Base-by-base conservation (phyloP, 1,140 invertebrate species). In the Drosophila parvula region DNA sequence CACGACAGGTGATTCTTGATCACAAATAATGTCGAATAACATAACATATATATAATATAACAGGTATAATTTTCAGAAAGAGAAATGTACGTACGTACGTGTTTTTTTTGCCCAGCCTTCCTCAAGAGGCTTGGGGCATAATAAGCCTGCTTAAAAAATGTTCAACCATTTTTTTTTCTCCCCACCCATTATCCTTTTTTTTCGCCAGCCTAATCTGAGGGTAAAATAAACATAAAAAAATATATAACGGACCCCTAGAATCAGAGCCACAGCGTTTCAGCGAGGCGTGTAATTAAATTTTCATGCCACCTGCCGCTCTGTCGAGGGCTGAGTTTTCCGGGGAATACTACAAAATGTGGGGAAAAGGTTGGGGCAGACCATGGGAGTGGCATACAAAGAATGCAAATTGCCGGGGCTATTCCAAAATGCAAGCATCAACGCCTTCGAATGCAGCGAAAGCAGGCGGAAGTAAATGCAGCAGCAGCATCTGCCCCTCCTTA, bases 231-330 rank as follows among this genome's bases (percentile, higher is more conserved):
- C 28, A 32, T 28, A 62, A 38, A 65, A 45, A 61, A 18, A 45
- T n/a, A n/a, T n/a, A n/a, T 34, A 38, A 36, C 14, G 12, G 14
- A 44, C 55, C 51, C 34, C 50, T 43, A 59, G 44, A 32, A 34
- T 22, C 32, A 40, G 44, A 41, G 34, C 51, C 48, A 55, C 58
- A 61, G 41, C 44, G 14, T 65, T 40, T 22, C 75, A 79, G 47
- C 75, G 76, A 78, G 59, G 75, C 76, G 76, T 78, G 55, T 78
- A 78, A 78, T 78, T 78, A 62, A 73, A 79, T 78, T 78, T 78
- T 48, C 65, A 71, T 71, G 68, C 68, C 75, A 70, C 75, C 75
- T 78, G 58, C 64, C 51, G 11, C 14, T 47, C 44, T 47, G 11
- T 27, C 18, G 65, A 27, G 22, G 50, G 56, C 11, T 64, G 56